phyloP scores from a whole-genome alignment of 2,888 invertebrate genomes.

The Cheilosia impressa region DNA sequence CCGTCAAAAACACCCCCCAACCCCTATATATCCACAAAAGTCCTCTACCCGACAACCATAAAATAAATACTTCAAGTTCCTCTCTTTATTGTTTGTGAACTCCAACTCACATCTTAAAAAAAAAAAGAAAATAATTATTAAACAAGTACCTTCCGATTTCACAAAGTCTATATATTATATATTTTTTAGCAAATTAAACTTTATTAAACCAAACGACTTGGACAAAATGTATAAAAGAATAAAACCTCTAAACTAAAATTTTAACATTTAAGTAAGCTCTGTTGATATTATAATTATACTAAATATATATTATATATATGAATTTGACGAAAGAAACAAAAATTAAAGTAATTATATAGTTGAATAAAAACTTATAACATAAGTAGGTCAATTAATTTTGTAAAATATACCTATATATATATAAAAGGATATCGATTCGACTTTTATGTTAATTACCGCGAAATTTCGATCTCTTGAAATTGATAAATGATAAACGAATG shows the following conservation, averaged over 20 bases:
- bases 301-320: constrained; percentile 44
- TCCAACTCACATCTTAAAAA: constrained; percentile 9
- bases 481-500: constrained; percentile 23
- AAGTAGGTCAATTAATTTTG: constrained; percentile 67
- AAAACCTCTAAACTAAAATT: constrained; percentile 49
- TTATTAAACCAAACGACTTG: constrained; percentile 17
- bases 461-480: constrained; percentile 48
- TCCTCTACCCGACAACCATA: not conserved
- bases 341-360: constrained; percentile 36
- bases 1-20: not conserved
- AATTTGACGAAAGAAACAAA: constrained; percentile 34
- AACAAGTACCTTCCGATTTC: constrained; percentile 72
- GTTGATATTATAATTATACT: constrained; percentile 53
- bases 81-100: constrained; percentile 43
- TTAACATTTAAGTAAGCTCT: constrained; percentile 47
- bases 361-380: constrained; percentile 48
- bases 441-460: constrained; percentile 30
- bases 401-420: constrained; percentile 28
- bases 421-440: constrained; percentile 1
- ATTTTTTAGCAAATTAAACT: constrained; percentile 42
- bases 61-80: constrained; percentile 56
- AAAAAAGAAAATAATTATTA: constrained; percentile 43
- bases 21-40: not conserved
- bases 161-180: constrained; percentile 30
- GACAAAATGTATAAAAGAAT: constrained; percentile 35